Evolutionary conservation across 2,797 vertebrate genomes (phyloP), one percentile per base, ranked within the genome.

Genomic region (Numenius phaeopus): DNA sequence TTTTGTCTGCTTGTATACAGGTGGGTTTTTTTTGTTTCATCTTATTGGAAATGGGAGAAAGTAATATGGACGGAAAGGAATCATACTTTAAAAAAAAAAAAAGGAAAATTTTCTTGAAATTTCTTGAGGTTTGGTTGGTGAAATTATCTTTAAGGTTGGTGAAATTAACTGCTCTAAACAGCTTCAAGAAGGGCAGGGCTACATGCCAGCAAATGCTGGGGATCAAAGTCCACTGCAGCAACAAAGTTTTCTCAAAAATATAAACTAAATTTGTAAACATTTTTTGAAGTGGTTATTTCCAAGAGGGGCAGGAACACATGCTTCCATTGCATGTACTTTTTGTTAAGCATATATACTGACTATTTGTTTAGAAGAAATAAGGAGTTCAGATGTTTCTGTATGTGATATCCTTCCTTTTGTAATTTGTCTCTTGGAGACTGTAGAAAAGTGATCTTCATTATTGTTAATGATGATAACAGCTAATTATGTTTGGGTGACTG

Each of bases 401-500:
- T 59, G 55, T 69, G 57, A 54, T 29, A 39, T 57, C 40, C 23
- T 84, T 88, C 24, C 34, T 91, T 83, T 88, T 70, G 39, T 83
- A 32, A 47, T 65, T 90, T 66, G n/a, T 72, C 42, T 89, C 21
- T 47, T 78, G 46, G 55, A 90, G 62, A 50, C 40, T 40, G 11
- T 17, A 76, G 77, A 79, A 80, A 88, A 91, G 66, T 44, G 39
- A 62, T 62, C 76, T 87, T 85, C 50, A 15, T 89, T 92, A 70
- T 77, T 79, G 65, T 70, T 93, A 82, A 47, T 70, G 32, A 47
- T 87, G 29, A 22, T 89, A 90, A 46, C 40, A 82, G 57, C 50
- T 81, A 86, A 89, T 97, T 90, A 90, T 80, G 47, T 92, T 81
- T 87, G 81, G 7, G 44, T 90, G 83, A 80, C 40, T 89, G 81